Evolutionary conservation across 2,113 vertebrate species (phyloP).

Genomic region (Pterocles gutturalis): DNA sequence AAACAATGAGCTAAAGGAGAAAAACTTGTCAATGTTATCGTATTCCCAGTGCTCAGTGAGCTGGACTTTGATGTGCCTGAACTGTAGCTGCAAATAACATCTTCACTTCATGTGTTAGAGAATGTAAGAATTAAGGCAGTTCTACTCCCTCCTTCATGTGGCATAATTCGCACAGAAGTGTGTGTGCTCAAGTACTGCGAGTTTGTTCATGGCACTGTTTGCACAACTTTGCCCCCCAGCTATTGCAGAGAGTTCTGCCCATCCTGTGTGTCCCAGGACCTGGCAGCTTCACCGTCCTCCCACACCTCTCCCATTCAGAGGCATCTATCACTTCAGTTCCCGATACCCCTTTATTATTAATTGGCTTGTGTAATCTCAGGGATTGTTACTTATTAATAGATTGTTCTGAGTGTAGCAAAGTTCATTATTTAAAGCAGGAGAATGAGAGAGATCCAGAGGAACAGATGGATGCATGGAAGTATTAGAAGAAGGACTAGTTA

Average conservation of each 20-base stretch:
- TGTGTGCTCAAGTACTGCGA: neutral
- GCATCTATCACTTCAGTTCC: neutral
- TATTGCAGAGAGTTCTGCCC: neutral
- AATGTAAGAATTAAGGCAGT: neutral
- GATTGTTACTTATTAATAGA: conserved; percentile 75
- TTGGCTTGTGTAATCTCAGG: conserved; percentile 43
- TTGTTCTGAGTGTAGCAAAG: conserved; percentile 28
- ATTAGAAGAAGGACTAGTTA: conserved; percentile 47
- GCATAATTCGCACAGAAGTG: neutral
- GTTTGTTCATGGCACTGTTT: neutral
- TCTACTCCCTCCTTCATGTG: neutral
- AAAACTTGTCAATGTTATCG: accelerated
- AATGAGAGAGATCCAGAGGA: conserved; percentile 48
- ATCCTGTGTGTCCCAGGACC: neutral
- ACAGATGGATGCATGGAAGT: conserved; percentile 46
- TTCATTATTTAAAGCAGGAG: conserved; percentile 66
- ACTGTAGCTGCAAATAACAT: neutral
- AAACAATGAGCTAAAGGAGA: neutral
- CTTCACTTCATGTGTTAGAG: neutral
- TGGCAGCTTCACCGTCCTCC: neutral
- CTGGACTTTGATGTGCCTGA: neutral
- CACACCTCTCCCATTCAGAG: neutral
- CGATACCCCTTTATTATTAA: conserved; percentile 34
- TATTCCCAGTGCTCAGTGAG: neutral
- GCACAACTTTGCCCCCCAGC: neutral